These are phyloP conservation scores for Zingel zingel DNA, from an alignment of 2,113 vertebrate genomes.

Conservation along the genomic window DNA sequence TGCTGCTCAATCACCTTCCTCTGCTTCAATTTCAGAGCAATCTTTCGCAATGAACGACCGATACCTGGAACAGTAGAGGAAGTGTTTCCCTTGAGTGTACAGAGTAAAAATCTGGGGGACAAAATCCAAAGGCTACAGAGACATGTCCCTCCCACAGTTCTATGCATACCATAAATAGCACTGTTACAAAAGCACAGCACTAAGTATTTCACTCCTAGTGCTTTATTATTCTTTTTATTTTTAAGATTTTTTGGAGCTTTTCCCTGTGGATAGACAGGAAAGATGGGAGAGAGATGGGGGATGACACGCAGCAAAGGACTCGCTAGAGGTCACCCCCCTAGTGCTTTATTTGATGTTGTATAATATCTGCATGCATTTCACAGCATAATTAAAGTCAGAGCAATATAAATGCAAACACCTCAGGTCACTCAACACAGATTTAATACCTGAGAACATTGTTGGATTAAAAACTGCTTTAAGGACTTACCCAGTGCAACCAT, in stretches of 20 bases:
- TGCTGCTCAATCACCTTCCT: slow-evolving; percentile 89
- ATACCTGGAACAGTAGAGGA: slow-evolving; percentile 81
- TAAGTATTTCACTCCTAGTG: background rate
- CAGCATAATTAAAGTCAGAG: background rate
- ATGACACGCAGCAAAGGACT: too few relatives aligned
- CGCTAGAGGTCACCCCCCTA: too few relatives aligned
- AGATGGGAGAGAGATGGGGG: too few relatives aligned
- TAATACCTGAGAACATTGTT: background rate
- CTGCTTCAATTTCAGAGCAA: slow-evolving; percentile 87
- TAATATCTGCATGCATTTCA: background rate
- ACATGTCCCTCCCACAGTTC: background rate
- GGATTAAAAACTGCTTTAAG: background rate
- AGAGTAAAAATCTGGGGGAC: background rate
- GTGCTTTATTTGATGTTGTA: background rate
- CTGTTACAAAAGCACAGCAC: background rate
- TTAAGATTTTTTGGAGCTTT: too few relatives aligned
- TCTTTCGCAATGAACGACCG: slow-evolving; percentile 84
- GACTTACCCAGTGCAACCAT: slow-evolving; percentile 89
- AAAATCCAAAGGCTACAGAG: background rate
- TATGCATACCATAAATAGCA: slow-evolving; percentile 11
- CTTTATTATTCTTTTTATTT: background rate
- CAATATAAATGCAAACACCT: background rate
- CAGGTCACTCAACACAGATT: background rate
- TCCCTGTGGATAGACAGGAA: too few relatives aligned
- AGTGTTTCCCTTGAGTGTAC: background rate